These are phyloP conservation scores for Liparis tanakae DNA, from an alignment of 2,797 vertebrate species.

Conservation along the genomic window DNA sequence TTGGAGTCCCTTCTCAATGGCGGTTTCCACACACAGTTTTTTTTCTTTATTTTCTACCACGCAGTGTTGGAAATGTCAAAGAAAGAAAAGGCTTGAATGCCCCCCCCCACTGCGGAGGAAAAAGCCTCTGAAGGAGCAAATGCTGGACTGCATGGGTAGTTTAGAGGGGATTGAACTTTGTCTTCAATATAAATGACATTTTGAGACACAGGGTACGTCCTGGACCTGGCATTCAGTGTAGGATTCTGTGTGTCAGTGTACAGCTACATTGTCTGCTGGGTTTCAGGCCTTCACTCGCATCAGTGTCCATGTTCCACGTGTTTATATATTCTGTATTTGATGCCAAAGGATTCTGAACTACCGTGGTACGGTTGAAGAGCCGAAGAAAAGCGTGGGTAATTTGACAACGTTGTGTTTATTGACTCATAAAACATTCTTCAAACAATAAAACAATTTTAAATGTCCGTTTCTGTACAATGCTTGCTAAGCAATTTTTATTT, in stretches of 20 bases:
- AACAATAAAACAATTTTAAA: conserved; percentile 99
- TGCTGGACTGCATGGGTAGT: not conserved
- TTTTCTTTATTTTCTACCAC: not conserved
- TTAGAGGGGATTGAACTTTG: not conserved
- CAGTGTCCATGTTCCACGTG: not conserved
- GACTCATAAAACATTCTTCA: conserved; percentile 90
- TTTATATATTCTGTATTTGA: not conserved
- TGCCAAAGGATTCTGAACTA: not conserved
- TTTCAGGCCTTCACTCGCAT: conserved; percentile 88
- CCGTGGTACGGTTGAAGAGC: not conserved
- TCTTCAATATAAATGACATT: not conserved
- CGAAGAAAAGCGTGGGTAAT: conserved; percentile 49
- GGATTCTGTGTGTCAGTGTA: conserved; percentile 95
- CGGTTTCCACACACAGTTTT: not conserved
- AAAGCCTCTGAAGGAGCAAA: conserved; percentile 13
- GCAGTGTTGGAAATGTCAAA: conserved; percentile 11
- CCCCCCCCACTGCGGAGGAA: conserved; percentile 20
- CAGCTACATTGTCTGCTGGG: conserved; percentile 99
- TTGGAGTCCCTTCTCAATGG: not conserved
- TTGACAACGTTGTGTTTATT: conserved; percentile 86
- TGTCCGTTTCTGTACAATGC: conserved; percentile 99
- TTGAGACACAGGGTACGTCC: conserved; percentile 62
- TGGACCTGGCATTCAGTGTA: conserved; percentile 99
- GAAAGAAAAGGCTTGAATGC: conserved; percentile 28
- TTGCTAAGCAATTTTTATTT: conserved; percentile 99